A percentile compares a stretch with the other conserved stretches of the same genome.
These are phyloP conservation scores for Progne subis DNA, from an alignment of 2,113 vertebrate species.

Conservation along the genomic window DNA sequence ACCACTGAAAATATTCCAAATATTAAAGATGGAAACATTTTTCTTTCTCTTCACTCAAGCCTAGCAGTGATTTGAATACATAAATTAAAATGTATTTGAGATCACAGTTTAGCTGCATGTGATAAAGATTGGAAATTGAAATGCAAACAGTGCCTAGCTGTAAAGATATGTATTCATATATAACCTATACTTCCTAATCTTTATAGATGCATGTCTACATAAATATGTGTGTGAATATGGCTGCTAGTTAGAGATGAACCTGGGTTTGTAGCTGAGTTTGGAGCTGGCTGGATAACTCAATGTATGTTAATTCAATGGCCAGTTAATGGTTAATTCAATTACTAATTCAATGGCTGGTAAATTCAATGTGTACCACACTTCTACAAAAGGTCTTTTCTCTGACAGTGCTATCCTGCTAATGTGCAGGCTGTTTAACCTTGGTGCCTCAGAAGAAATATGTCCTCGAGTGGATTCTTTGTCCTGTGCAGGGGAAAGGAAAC, in stretches of 20 bases:
- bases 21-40: not conserved
- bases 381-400: not conserved
- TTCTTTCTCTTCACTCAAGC: not conserved
- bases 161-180: not conserved
- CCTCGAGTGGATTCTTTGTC: not conserved
- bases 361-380: not conserved
- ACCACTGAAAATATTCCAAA: not conserved
- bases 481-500: not conserved
- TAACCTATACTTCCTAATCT: not conserved
- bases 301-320: not conserved
- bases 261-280: accelerated
- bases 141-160: not conserved
- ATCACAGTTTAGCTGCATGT: not conserved
- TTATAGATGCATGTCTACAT: not conserved
- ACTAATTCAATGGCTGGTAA: not conserved
- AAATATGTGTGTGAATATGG: not conserved
- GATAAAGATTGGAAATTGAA: not conserved
- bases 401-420: not conserved
- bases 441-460: not conserved
- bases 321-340: not conserved
- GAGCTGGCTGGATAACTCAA: not conserved
- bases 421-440: not conserved
- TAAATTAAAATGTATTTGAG: not conserved
- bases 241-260: not conserved
- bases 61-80: not conserved